Evolutionary conservation across 2,888 invertebrate genomes (phyloP).

Genomic region (Prosapia bicincta): DNA sequence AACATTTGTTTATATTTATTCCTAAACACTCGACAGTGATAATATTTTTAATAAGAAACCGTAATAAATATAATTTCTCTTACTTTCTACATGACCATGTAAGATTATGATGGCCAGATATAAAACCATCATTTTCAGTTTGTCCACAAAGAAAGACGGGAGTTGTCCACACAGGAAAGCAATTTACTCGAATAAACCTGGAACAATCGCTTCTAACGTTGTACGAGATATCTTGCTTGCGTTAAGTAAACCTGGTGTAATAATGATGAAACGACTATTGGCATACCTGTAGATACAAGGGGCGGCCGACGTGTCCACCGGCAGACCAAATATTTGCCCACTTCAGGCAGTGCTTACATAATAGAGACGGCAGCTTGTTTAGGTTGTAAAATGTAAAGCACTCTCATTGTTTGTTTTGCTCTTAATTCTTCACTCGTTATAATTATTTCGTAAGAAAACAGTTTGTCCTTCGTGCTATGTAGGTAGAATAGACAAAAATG

Average conservation of each 20-base stretch:
- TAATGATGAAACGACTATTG: neutral
- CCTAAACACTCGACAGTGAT: too few relatives aligned
- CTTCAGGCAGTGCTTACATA: neutral
- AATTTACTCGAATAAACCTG: neutral
- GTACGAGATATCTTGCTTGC: neutral
- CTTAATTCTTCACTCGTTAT: neutral
- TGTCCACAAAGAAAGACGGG: too few relatives aligned
- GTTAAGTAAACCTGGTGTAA: neutral
- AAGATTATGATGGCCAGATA: too few relatives aligned
- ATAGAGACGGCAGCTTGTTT: neutral
- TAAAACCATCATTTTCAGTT: too few relatives aligned
- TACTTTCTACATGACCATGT: too few relatives aligned
- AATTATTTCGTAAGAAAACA: neutral
- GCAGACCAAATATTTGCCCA: neutral
- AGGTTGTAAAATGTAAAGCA: neutral
- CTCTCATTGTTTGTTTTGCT: neutral
- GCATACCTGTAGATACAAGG: neutral
- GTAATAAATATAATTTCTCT: too few relatives aligned
- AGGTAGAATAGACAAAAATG: too few relatives aligned
- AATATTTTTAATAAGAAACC: too few relatives aligned
- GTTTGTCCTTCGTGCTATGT: neutral
- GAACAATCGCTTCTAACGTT: neutral
- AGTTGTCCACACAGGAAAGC: too few relatives aligned
- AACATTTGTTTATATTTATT: too few relatives aligned
- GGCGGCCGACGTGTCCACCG: neutral